Base-by-base conservation (phyloP, 2,888 invertebrate genomes). In the Amblyjoppa proteus region DNA sequence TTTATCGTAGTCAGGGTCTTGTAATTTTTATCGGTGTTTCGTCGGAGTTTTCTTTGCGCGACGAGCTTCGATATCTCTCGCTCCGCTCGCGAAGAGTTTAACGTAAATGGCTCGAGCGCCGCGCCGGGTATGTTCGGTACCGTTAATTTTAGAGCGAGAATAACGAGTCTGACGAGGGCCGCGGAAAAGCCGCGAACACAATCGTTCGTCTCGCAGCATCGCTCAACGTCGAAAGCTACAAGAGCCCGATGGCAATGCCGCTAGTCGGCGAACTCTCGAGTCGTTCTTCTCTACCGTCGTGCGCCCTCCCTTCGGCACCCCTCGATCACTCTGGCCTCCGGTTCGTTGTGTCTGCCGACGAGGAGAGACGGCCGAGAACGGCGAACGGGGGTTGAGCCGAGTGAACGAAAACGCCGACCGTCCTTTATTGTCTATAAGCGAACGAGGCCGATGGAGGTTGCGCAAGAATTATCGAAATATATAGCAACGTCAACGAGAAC, bases 151-250 rank as follows among this genome's bases (percentile, higher is more conserved):
- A 91, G 90, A 88, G 86, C 88, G 87, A 90, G 83, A 83, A 85
- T 83, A 75, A 61, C 90, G 90, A 88, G 66, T 66, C 81, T 88
- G 85, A 88, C 89, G 20, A 53, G 20, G 53, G 89, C 87, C 87
- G 90, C 88, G 86, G 92, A 91, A 91, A 75, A 53, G 90, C 90
- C 83, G 90, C 89, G 91, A 92, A 93, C 93, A 93, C 93, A 94
- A 94, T 94, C 91, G 91, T 86, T 89, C 91, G 91, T 91, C 93
- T 91, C 91, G 90, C 88, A 89, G 90, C 93, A 94, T 94, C 93
- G 92, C 90, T 94, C 94, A 94, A 94, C 90, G 94, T 94, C 94
- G 90, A 85, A 88, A 87, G 88, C 83, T 93, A 94, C 93, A 94
- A 92, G 94, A 78, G 90, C 89, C 92, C 64, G 66, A 84, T 83